Base-by-base conservation (phyloP, 2,113 vertebrate genomes). In the Eonycteris spelaea region DNA sequence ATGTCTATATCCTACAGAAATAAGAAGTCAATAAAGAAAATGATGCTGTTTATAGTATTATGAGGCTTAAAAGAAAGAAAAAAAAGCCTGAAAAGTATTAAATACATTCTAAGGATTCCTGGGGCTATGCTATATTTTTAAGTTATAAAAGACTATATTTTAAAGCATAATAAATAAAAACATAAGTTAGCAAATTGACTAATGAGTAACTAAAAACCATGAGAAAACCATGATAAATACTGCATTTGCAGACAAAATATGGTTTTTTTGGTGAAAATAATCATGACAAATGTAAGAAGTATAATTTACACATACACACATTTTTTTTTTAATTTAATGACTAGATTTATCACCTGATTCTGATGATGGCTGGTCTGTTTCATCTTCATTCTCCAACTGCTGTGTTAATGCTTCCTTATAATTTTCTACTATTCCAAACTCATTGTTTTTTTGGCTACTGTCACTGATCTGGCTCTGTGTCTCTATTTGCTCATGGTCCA, bases 261-360 rank as follows among this genome's bases (percentile, higher is more conserved):
- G 65, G 21, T 21, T 51, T 21, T 75, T 84, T 92, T 61, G 40
- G 6, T 86, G 33, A 91, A 97, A 95, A 93, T 45, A 90, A 89
- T 59, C 15, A 90, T 57, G 48, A 57, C 28, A 88, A 80, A 63
- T 67, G 14, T 94, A 75, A 94, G 9, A 51, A 14, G 12, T 61
- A 45, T 24, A 86, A 59, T 53, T 73, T 33, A 43, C 84, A 14
- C 53, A 43, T 51, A 14, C 7, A 28, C 22, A 7, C 6, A 74
- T 40, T 40, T 93, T 45, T 48, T 35, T 55, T 55, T 57, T 82
- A 13, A 83, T 18, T 77, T 63, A 43, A 92, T 70, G 48, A 51
- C 30, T 33, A 19, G 21, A 78, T 55, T 97, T 96, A 94, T 96
- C 95, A 99, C 99, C 98, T 96, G 99, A 98, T 96, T 99, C 99